Evolutionary conservation across 2,113 vertebrate genomes (phyloP).

Genomic region (Struthio camelus): DNA sequence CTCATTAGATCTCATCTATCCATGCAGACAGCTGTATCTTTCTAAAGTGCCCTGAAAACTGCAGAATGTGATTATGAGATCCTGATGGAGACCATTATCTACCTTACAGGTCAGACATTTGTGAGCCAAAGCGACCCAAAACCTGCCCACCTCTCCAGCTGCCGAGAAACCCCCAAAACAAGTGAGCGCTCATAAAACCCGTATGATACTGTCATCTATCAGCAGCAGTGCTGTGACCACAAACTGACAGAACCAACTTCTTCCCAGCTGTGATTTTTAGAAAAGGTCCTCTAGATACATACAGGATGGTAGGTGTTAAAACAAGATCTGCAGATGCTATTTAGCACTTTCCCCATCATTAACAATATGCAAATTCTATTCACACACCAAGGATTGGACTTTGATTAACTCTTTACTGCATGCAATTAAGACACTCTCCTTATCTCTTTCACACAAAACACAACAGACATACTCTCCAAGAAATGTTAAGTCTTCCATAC

Average conservation of each 20-base stretch:
- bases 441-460: not conserved
- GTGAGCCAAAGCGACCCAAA: not conserved
- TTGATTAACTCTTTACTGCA: not conserved
- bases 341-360: not conserved
- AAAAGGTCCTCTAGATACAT: not conserved
- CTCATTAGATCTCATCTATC: fast-evolving
- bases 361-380: not conserved
- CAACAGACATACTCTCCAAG: not conserved
- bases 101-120: not conserved
- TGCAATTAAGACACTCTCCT: not conserved
- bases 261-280: not conserved
- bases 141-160: no score
- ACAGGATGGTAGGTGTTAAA: not conserved
- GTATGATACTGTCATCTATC: not conserved
- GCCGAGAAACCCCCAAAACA: no score
- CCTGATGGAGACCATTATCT: not conserved
- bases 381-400: not conserved
- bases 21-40: not conserved
- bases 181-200: not conserved
- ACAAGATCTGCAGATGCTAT: not conserved
- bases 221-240: not conserved
- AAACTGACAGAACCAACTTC: not conserved
- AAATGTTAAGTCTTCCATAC: not conserved
- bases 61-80: fast-evolving
- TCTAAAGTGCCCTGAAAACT: not conserved